These are phyloP conservation scores for Nemapogon koenigi DNA, from an alignment of 2,888 invertebrate genomes.

Conservation along the genomic window DNA sequence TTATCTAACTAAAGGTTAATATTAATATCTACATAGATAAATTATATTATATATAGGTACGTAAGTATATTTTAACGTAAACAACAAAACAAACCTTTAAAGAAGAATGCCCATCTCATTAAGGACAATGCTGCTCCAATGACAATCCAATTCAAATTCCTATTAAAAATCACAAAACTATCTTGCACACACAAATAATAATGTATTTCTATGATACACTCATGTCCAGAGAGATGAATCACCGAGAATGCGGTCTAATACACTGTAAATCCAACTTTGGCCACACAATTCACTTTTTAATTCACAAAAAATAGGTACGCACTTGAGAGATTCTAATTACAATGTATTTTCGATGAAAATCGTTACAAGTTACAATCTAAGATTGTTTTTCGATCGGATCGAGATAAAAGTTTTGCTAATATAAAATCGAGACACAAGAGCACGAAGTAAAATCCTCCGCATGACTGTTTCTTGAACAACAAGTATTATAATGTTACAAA, in stretches of 20 bases:
- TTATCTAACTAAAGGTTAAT: no score
- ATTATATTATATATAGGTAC: no score
- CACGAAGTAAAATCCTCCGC: slow-evolving; percentile 28
- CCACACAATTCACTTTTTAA: slow-evolving; percentile 5
- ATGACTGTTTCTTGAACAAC: slow-evolving; percentile 37
- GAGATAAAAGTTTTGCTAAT: slow-evolving; percentile 5
- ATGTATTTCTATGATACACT: slow-evolving; percentile 7
- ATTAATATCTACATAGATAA: no score
- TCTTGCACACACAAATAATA: slow-evolving; percentile 1
- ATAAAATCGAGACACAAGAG: slow-evolving; percentile 23
- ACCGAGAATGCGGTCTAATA: slow-evolving; percentile 2
- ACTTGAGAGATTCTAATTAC: neutral
- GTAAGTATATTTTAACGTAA: no score
- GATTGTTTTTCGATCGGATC: neutral
- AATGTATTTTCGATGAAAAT: neutral
- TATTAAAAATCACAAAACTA: neutral
- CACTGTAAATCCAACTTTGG: neutral
- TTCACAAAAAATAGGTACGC: neutral
- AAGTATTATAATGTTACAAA: slow-evolving; percentile 45
- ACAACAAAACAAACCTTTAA: no score
- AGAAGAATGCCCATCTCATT: no score
- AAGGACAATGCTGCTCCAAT: no score
- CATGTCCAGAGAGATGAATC: slow-evolving; percentile 7
- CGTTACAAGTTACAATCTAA: neutral
- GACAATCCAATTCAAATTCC: neutral